Conservation (phyloP, 1,140 invertebrate species). For the Pachyrhynchus sulphureomaculatus region DNA sequence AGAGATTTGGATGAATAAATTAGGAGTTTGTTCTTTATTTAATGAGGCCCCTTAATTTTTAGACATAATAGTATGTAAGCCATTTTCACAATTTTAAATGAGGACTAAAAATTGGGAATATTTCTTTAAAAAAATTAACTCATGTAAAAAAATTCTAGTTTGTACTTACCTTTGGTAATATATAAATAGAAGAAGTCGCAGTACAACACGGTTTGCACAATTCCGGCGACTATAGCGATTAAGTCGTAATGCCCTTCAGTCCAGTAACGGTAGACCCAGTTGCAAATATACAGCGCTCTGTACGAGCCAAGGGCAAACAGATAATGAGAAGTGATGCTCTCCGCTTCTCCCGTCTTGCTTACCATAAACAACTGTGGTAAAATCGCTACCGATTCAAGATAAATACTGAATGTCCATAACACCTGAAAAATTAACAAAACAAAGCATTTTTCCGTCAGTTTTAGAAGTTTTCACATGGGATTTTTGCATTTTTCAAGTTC, state of each 20-base stretch:
- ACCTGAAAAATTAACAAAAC: conserved; percentile 66
- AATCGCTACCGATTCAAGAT: conserved; percentile 98
- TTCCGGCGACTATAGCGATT: conserved; percentile 94
- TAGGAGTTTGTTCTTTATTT: too few species aligned
- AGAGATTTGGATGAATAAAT: too few species aligned
- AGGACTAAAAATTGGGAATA: too few species aligned
- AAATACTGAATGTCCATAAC: conserved; percentile 99
- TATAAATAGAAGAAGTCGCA: conserved; percentile 99
- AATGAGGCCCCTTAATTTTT: too few species aligned
- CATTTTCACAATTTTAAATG: too few species aligned
- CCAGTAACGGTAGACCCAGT: conserved; percentile 98
- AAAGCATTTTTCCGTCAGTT: too few species aligned
- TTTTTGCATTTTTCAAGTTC: too few species aligned
- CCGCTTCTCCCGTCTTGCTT: conserved; percentile 98
- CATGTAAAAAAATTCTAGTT: too few species aligned
- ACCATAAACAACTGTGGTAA: conserved; percentile 98
- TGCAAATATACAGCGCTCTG: conserved; percentile 93
- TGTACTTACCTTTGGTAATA: conserved; percentile 92
- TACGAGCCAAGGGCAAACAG: conserved; percentile 97
- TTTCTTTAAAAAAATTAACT: too few species aligned
- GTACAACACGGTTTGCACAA: conserved; percentile 97
- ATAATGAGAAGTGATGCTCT: conserved; percentile 99
- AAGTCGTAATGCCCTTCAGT: conserved; percentile 92
- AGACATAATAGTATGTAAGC: too few species aligned
- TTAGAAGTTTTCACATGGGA: too few species aligned